These are phyloP conservation scores for Timema podura DNA, from an alignment of 2,888 invertebrate genomes.

Conservation along the genomic window DNA sequence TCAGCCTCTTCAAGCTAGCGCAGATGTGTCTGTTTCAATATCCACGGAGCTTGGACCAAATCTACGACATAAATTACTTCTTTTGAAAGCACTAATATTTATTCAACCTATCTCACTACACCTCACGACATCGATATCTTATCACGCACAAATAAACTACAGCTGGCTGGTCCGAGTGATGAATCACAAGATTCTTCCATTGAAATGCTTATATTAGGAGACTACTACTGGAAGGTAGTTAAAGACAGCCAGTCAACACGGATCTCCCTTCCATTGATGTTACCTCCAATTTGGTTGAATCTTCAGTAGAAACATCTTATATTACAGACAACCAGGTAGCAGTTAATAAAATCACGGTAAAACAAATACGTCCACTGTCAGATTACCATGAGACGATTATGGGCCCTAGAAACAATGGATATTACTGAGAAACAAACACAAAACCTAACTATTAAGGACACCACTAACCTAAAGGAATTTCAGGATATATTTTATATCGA, in stretches of 20 bases:
- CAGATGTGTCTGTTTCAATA: neutral
- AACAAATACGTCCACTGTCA: neutral
- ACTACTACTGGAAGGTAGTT: slow-evolving; percentile 11
- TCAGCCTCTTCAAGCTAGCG: neutral
- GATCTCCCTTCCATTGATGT: neutral
- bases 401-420: neutral
- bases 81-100: too few species aligned
- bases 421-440: neutral
- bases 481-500: neutral
- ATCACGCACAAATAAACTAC: neutral
- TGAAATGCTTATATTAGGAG: slow-evolving; percentile 8
- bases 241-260: neutral
- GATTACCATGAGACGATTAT: neutral
- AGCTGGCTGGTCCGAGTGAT: neutral
- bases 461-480: neutral
- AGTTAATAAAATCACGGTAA: neutral
- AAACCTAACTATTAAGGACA: neutral
- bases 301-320: neutral
- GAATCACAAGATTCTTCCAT: neutral
- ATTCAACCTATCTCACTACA: neutral
- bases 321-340: neutral
- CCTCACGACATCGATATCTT: neutral
- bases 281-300: neutral
- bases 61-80: too few species aligned
- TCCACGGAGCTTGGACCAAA: neutral